These are phyloP conservation scores for Rhinatrema bivittatum DNA, from an alignment of 2,797 vertebrate genomes.

Conservation along the genomic window DNA sequence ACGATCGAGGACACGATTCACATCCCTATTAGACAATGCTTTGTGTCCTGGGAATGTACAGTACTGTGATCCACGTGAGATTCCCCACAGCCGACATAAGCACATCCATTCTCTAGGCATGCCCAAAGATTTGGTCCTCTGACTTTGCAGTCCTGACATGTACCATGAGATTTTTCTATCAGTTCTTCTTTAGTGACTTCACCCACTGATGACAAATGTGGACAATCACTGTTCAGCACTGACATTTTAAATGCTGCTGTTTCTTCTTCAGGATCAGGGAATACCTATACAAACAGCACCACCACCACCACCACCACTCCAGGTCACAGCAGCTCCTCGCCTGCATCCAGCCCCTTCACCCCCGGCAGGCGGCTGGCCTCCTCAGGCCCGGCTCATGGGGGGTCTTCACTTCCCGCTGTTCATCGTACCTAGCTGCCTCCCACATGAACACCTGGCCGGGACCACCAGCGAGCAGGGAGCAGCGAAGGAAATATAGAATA, in stretches of 20 bases:
- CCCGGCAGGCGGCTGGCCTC: too few species aligned
- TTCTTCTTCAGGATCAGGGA: slow-evolving; percentile 25
- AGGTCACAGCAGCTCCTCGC: too few species aligned
- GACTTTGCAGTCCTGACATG: slow-evolving; percentile 92
- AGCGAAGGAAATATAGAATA: too few species aligned
- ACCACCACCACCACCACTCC: too few species aligned
- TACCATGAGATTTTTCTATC: slow-evolving; percentile 93
- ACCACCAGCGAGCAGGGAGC: too few species aligned
- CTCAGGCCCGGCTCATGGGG: too few species aligned
- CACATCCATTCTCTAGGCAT: slow-evolving; percentile 89
- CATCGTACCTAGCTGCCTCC: too few species aligned
- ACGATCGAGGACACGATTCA: too few species aligned
- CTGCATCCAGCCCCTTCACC: too few species aligned
- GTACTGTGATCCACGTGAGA: slow-evolving; percentile 95
- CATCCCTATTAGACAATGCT: too few species aligned
- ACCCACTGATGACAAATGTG: slow-evolving; percentile 90
- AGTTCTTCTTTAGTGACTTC: slow-evolving; percentile 97
- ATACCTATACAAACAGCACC: slow-evolving; percentile 21
- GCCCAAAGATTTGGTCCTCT: slow-evolving; percentile 97
- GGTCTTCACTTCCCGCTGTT: too few species aligned
- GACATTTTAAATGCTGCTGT: slow-evolving; percentile 60
- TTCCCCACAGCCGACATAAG: slow-evolving; percentile 93
- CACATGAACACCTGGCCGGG: too few species aligned
- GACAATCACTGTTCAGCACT: slow-evolving; percentile 69
- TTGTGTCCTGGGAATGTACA: slow-evolving; percentile 95